These are phyloP conservation scores for Drosophila kohkoa DNA, from an alignment of 1,140 invertebrate genomes.

Conservation along the genomic window DNA sequence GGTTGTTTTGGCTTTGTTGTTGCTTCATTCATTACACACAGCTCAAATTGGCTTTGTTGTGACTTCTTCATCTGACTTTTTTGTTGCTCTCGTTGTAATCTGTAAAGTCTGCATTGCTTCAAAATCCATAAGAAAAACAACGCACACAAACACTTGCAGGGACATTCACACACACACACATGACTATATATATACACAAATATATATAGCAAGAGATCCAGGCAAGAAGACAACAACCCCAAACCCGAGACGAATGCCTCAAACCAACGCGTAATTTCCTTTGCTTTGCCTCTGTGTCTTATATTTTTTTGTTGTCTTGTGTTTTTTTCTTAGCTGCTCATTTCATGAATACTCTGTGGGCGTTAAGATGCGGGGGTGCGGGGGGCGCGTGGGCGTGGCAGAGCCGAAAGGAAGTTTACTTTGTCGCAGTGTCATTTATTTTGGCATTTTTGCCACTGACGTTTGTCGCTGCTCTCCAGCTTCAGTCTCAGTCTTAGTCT, in stretches of 20 bases:
- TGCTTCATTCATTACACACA: slow-evolving; percentile 48
- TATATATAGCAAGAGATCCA: neutral
- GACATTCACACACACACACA: slow-evolving; percentile 19
- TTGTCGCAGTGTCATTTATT: slow-evolving; percentile 82
- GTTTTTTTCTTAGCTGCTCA: slow-evolving; percentile 44
- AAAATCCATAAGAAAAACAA: slow-evolving; percentile 58
- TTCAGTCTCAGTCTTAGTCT: too few species aligned
- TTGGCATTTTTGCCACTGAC: slow-evolving; percentile 72
- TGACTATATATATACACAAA: neutral
- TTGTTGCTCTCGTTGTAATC: slow-evolving; percentile 61
- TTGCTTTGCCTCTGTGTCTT: slow-evolving; percentile 19
- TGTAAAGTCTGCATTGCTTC: slow-evolving; percentile 80
- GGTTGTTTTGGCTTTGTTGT: neutral
- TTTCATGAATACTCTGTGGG: slow-evolving; percentile 19
- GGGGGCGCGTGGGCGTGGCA: slow-evolving; percentile 20
- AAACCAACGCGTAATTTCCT: slow-evolving; percentile 72
- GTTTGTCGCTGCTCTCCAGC: slow-evolving; percentile 20
- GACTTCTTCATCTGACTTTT: slow-evolving; percentile 29
- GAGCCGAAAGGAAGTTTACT: slow-evolving; percentile 68
- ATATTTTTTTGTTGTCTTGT: neutral
- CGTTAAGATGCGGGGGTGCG: neutral
- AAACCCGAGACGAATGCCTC: slow-evolving; percentile 36
- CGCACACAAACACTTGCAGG: neutral
- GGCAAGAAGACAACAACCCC: slow-evolving; percentile 47
- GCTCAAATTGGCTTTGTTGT: slow-evolving; percentile 54